Evolutionary conservation across 2,797 vertebrate genomes (phyloP).

Genomic region (Novumbra hubbsi): DNA sequence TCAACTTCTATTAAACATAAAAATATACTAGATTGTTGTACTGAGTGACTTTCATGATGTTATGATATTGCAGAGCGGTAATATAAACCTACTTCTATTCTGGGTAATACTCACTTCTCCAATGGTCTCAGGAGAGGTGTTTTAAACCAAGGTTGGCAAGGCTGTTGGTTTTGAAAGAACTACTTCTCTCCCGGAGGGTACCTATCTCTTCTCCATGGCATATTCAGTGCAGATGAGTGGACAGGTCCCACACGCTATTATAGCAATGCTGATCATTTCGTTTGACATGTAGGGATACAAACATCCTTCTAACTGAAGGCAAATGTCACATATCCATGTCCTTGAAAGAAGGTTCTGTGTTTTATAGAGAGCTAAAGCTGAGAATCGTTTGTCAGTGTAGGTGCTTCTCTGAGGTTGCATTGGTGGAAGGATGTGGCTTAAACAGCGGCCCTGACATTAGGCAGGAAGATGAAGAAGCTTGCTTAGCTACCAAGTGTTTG

Average conservation of each 20-base stretch:
- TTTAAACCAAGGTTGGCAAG: not conserved
- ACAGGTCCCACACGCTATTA: not conserved
- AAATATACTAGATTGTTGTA: not conserved
- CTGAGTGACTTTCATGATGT: constrained; percentile 46
- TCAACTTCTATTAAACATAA: not conserved
- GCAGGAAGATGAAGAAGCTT: constrained; percentile 51
- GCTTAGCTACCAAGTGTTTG: constrained; percentile 17
- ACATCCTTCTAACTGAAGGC: not conserved
- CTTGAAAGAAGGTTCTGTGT: not conserved
- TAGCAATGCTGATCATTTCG: not conserved
- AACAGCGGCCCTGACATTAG: not conserved
- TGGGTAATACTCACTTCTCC: constrained; percentile 61
- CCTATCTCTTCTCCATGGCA: not conserved
- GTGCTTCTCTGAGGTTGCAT: not conserved
- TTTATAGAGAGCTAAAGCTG: not conserved
- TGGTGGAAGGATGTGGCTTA: constrained; percentile 16
- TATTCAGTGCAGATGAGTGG: not conserved
- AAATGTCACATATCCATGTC: not conserved
- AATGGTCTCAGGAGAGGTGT: constrained; percentile 14
- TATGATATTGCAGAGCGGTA: not conserved
- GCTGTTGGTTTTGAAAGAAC: not conserved
- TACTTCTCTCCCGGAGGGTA: not conserved
- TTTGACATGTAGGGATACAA: not conserved
- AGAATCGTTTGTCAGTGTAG: not conserved
- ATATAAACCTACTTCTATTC: constrained; percentile 18